Conservation (phyloP, 1,140 invertebrate genomes). For the Homalodisca vitripennis region DNA sequence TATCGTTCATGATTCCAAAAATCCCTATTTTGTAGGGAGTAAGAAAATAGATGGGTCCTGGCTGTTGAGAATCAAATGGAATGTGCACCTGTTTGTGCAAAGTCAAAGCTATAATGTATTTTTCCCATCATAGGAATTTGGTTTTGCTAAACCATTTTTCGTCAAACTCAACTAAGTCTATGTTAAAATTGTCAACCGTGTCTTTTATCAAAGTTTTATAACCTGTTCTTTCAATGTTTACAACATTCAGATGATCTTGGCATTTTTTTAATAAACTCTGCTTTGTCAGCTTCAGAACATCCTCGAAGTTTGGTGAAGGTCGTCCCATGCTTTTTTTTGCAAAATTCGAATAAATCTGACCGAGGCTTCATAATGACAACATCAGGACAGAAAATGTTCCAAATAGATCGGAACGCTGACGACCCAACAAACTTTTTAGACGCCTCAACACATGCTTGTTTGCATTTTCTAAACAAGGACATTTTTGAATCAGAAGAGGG, state of each 20-base stretch:
- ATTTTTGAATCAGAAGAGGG: slow-evolving; percentile 18
- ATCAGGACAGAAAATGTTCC: slow-evolving; percentile 27
- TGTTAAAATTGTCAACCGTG: slow-evolving; percentile 18
- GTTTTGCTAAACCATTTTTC: neutral
- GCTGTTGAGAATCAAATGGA: slow-evolving; percentile 32
- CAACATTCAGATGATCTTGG: slow-evolving; percentile 11
- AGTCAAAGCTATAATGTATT: slow-evolving; percentile 33
- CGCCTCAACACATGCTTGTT: slow-evolving; percentile 18
- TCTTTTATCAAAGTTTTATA: slow-evolving; percentile 21
- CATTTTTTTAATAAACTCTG: slow-evolving; percentile 18
- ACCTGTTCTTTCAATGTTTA: slow-evolving; percentile 23
- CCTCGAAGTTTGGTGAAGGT: slow-evolving; percentile 4
- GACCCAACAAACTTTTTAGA: slow-evolving; percentile 19
- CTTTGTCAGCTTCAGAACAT: slow-evolving; percentile 18
- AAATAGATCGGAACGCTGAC: slow-evolving; percentile 12
- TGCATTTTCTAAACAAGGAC: slow-evolving; percentile 18
- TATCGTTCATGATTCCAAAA: slow-evolving; percentile 37
- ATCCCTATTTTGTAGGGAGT: slow-evolving; percentile 33
- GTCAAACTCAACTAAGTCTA: neutral
- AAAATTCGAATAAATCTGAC: slow-evolving; percentile 24
- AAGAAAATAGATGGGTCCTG: slow-evolving; percentile 35
- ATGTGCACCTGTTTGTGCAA: slow-evolving; percentile 32
- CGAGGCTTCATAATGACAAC: slow-evolving; percentile 26
- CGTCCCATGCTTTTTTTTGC: slow-evolving; percentile 28
- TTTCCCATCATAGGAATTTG: slow-evolving; percentile 18